Base-by-base conservation (phyloP, 2,888 invertebrate genomes). In the Choreutis nemorana region DNA sequence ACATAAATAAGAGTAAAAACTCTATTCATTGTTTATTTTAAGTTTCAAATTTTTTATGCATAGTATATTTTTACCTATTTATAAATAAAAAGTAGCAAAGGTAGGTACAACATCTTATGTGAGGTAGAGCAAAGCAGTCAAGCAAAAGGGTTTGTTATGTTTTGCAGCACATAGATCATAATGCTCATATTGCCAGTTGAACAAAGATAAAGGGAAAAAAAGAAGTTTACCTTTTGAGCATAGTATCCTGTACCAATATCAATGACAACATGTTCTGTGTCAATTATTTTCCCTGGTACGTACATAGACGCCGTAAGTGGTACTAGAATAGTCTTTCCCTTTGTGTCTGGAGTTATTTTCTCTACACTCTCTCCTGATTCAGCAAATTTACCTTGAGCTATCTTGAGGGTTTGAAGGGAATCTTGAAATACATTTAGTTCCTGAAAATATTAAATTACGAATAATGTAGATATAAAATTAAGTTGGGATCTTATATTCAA, bases 201-300 rank as follows among this genome's bases (percentile, higher is more conserved):
- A n/a, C n/a, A n/a, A n/a, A n/a, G n/a, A n/a, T n/a, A n/a, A n/a
- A n/a, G n/a, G n/a, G n/a, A n/a, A n/a, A n/a, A 18, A 18, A 18
- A 18, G 5, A 23, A 9, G 9, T 61, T 55, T 61, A 92, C 93
- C 84, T 95, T 95, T 67, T 97, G 91, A 11, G 91, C 91, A 77
- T 91, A 98, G 66, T 98, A 98, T 38, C 97, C 96, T 29, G 98
- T 97, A 28, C 98, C 98, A 55, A 98, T 89, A 65, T 98, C 97
- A 42, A 98, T 90, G 15, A 97, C 82, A 29, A 97, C 94, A 61
- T 89, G 89, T 30, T 92, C 85, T 16, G 90, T 85, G 55, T 97
- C 90, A 36, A 86, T 83, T 33, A 98, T 81, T 47, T 86, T 86
- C 2, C 97, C 98, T 22, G 94, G 92, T 23, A 98, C 96, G 77